These are phyloP conservation scores for Andrena trimmerana DNA, from an alignment of 2,888 invertebrate genomes.

Conservation along the genomic window DNA sequence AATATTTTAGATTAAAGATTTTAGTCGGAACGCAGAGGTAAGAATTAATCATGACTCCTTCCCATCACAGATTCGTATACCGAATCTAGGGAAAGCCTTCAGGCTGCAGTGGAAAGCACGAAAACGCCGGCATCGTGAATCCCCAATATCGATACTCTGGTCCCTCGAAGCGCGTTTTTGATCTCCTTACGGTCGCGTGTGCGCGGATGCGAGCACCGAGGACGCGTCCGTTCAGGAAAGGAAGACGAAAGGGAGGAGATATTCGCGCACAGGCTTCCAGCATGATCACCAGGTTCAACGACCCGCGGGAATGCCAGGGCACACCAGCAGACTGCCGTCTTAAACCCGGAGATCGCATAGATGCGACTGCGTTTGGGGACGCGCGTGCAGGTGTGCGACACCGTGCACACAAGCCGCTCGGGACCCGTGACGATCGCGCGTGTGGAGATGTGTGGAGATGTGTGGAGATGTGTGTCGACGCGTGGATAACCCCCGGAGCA, in stretches of 20 bases:
- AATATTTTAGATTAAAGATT: no score
- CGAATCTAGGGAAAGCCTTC: background rate
- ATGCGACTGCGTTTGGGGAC: conserved; percentile 47
- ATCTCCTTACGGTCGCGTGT: conserved; percentile 24
- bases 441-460: no score
- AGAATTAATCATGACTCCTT: background rate
- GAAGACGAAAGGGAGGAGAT: conserved; percentile 63
- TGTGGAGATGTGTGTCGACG: conserved; percentile 39
- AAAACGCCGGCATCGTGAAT: conserved; percentile 7
- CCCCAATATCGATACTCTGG: conserved; percentile 5
- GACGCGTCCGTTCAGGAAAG: conserved; percentile 60
- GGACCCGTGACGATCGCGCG: conserved; percentile 34
- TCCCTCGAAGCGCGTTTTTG: conserved; percentile 33
- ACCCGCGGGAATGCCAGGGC: conserved; percentile 73
- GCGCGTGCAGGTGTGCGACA: conserved; percentile 36
- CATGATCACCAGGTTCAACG: conserved; percentile 70
- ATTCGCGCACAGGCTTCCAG: conserved; percentile 64
- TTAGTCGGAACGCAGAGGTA: no score
- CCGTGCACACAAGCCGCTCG: conserved; percentile 1
- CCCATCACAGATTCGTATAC: background rate
- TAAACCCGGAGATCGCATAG: conserved; percentile 70
- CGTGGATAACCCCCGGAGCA: conserved; percentile 12
- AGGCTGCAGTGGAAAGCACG: background rate
- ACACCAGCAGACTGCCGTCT: conserved; percentile 72
- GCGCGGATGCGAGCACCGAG: conserved; percentile 34